Base-by-base conservation (phyloP, 1,140 invertebrate species). In the Caerostris extrusa region DNA sequence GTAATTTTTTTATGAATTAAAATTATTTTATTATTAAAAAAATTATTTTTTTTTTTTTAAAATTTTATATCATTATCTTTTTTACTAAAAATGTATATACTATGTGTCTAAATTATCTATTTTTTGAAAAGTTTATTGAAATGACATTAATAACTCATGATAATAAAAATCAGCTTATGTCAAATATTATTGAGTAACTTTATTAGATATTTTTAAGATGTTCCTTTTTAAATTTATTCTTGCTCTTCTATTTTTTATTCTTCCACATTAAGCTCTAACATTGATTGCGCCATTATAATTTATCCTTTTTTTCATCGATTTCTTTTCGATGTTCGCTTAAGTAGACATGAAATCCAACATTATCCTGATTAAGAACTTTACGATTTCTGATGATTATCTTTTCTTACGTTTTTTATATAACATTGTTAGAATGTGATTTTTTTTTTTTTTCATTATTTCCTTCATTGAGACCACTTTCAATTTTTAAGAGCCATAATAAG, bases 301-400 rank as follows among this genome's bases (percentile, higher is more conserved):
- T 83, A n/a, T 56, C 57, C 17, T 83, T 5, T 14, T 19, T 58
- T 83, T 19, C 7, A 56, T 53, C 61, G 7, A 7, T 57, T 83
- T 83, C 14, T 83, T 56, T 56, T 17, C 7, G n/a, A 19, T 83
- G 53, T 58, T n/a, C 55, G 2, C 56, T 83, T 83, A 83, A 58
- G 82, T 7, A 57, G 82, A 83, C 82, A 83, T n/a, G 82, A 58
- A 83, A 83, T 19, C 55, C 34, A 57, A 58, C 17, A 12, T 83
- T 83, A 56, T 7, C n/a, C 82, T 58, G 55, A 83, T 83, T 57
- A 83, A 83, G n/a, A 83, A 6, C 17, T 56, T 58, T 58, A 5
- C 82, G 71, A 77, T 77, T 77, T 53, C 34, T 77, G 71, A 77
- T 77, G 8, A 53, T 77, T 17, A 14, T 17, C 17, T 10, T n/a